These are phyloP conservation scores for Himalopsyche phryganea DNA, from an alignment of 1,140 invertebrate species.

Conservation along the genomic window DNA sequence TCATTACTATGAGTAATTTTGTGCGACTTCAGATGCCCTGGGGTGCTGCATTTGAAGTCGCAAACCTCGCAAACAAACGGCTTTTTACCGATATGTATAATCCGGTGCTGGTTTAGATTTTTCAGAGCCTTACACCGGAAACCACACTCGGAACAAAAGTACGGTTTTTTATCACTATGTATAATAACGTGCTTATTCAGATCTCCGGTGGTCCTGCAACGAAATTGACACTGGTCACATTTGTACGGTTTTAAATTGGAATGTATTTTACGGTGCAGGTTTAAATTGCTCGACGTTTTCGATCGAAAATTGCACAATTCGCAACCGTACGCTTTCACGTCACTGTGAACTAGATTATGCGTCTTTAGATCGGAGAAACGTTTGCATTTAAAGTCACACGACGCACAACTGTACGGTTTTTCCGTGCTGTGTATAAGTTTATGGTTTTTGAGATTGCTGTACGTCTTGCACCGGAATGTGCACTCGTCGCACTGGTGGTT, in stretches of 20 bases:
- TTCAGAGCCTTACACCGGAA: neutral
- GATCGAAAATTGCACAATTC: neutral
- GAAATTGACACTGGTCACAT: neutral
- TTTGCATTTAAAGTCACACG: neutral
- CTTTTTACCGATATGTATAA: neutral
- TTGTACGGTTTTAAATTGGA: neutral
- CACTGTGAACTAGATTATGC: neutral
- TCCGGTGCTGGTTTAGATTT: neutral
- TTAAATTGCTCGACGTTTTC: neutral
- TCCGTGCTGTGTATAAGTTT: neutral
- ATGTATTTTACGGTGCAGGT: neutral
- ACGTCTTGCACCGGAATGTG: neutral
- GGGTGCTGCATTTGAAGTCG: neutral
- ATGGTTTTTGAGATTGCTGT: neutral
- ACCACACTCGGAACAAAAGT: neutral
- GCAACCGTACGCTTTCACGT: constrained; percentile 6
- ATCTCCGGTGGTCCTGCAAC: neutral
- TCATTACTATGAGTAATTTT: neutral
- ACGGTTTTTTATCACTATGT: constrained; percentile 1
- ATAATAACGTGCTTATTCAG: constrained; percentile 1
- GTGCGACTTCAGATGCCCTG: neutral
- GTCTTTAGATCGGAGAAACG: neutral
- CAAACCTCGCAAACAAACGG: constrained; percentile 2
- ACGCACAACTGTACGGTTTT: constrained; percentile 1
- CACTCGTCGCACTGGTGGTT: neutral